Evolutionary conservation across 2,888 invertebrate genomes (phyloP).

Genomic region (Drosophila cognata): DNA sequence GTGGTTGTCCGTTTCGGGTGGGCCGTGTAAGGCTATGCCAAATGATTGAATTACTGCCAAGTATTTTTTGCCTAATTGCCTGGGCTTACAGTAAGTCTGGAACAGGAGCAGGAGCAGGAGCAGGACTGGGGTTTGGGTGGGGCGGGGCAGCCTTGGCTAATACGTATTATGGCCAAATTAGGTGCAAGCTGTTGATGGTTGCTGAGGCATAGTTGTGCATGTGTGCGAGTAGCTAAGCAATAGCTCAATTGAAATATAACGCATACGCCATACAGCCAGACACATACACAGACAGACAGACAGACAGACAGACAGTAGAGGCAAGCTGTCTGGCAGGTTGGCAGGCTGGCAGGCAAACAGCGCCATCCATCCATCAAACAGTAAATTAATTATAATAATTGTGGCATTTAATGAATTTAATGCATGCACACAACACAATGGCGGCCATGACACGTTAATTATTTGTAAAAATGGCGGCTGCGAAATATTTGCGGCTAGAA

Average conservation of each 20-base stretch:
- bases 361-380: constrained; percentile 56
- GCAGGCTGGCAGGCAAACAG: not conserved
- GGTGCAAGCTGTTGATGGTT: constrained; percentile 28
- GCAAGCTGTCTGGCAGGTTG: not conserved
- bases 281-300: not conserved
- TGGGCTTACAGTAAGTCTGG: constrained; percentile 30
- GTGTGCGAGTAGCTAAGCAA: constrained; percentile 23
- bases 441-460: constrained; percentile 81
- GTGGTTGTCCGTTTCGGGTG: constrained; percentile 20
- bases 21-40: constrained; percentile 64
- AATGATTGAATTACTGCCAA: constrained; percentile 80
- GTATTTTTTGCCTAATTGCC: constrained; percentile 75
- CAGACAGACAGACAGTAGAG: not conserved
- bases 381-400: constrained; percentile 85
- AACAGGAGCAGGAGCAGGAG: not conserved
- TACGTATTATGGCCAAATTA: constrained; percentile 43
- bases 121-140: not conserved
- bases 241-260: constrained; percentile 19
- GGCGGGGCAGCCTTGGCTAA: constrained; percentile 21
- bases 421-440: constrained; percentile 74
- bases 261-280: constrained; percentile 39
- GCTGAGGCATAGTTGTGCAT: constrained; percentile 63
- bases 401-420: constrained; percentile 84
- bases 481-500: constrained; percentile 68
- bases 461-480: constrained; percentile 58